Conservation (phyloP, 2,113 vertebrate species). For the Calyptommatus sinebrachiatus region DNA sequence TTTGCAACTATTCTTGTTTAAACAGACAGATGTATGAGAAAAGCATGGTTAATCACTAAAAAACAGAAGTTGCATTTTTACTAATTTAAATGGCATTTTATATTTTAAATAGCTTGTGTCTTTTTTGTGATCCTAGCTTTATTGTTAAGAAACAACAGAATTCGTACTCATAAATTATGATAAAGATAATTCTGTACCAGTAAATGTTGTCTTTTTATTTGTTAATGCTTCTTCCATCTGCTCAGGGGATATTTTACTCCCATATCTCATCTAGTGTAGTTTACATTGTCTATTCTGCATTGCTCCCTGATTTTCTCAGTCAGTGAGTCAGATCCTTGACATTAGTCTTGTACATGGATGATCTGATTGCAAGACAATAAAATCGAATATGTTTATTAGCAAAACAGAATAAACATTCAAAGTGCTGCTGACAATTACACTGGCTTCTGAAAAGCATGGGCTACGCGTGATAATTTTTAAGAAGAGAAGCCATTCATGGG, state of each 20-base stretch:
- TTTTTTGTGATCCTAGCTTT: not conserved
- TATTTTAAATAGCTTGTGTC: constrained; percentile 14
- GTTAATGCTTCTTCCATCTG: constrained; percentile 20
- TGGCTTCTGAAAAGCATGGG: not conserved
- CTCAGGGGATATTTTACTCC: constrained; percentile 13
- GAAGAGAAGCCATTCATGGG: not conserved
- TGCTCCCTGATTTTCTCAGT: constrained; percentile 29
- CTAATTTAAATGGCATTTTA: not conserved
- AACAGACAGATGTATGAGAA: not conserved
- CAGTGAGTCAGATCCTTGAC: constrained; percentile 23
- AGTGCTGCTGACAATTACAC: not conserved
- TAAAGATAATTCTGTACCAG: constrained; percentile 6
- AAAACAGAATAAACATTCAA: constrained; percentile 21
- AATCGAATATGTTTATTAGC: constrained; percentile 26
- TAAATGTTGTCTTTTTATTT: not conserved
- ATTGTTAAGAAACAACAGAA: constrained; percentile 11
- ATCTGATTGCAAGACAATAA: constrained; percentile 31
- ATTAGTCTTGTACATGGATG: constrained; percentile 15
- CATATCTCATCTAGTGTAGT: constrained; percentile 19
- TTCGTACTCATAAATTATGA: constrained; percentile 16
- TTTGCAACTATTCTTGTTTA: not conserved
- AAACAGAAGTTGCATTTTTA: not conserved
- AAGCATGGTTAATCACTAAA: constrained; percentile 12
- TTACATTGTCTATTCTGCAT: constrained; percentile 9
- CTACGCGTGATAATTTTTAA: not conserved